Evolutionary conservation across 2,797 vertebrate species (phyloP).

Genomic region (Pipistrellus nathusii): DNA sequence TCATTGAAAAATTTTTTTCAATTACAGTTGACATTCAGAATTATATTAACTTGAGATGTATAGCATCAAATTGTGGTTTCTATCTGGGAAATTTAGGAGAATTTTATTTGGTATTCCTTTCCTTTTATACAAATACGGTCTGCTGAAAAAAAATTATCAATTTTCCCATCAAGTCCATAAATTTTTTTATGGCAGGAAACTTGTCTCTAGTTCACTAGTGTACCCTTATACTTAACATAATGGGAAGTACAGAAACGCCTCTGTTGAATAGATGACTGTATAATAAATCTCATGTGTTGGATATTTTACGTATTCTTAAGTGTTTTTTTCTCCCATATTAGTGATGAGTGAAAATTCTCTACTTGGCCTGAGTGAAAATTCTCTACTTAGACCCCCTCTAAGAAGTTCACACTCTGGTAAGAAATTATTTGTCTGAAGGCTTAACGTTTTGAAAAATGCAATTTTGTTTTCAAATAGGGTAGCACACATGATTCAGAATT

Average conservation of each 20-base stretch:
- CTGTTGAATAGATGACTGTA: neutral
- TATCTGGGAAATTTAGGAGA: constrained; percentile 1
- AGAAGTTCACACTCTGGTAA: constrained; percentile 77
- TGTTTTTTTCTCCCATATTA: constrained; percentile 29
- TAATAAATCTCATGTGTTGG: constrained; percentile 21
- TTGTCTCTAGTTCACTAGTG: neutral
- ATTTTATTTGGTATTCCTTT: constrained; percentile 40
- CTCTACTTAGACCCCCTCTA: constrained; percentile 71
- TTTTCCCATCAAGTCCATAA: constrained; percentile 10
- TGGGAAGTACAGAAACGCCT: neutral
- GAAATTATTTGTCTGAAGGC: constrained; percentile 23
- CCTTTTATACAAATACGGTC: neutral
- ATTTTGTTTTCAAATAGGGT: constrained; percentile 25
- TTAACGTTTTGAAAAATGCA: neutral
- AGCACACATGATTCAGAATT: constrained; percentile 31
- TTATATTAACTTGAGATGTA: neutral
- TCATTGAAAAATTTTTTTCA: neutral
- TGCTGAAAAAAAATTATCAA: constrained; percentile 9
- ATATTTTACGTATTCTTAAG: constrained; percentile 9
- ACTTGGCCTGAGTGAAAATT: constrained; percentile 51
- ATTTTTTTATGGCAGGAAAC: neutral
- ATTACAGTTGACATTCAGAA: neutral
- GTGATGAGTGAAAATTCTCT: constrained; percentile 54
- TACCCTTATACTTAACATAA: neutral
- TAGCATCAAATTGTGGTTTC: constrained; percentile 7